Base-by-base conservation (phyloP, 2,113 vertebrate species). In the Phalacrocorax carbo region DNA sequence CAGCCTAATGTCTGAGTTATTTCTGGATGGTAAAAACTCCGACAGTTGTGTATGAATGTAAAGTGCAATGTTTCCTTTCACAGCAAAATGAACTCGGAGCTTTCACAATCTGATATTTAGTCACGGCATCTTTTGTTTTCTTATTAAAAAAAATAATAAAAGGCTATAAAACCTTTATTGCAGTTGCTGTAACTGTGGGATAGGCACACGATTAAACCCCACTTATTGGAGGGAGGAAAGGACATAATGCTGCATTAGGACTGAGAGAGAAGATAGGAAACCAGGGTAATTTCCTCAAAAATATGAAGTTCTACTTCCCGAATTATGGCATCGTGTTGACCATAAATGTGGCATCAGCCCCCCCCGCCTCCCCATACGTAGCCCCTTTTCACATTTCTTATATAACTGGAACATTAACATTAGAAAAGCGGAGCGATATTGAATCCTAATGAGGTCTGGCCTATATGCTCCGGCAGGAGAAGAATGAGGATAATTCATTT, bases 401-500 rank as follows among this genome's bases (percentile, higher is more conserved):
- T 97, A 97, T 98, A 98, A 98, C 97, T 94, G 97, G 96, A 97
- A 94, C 96, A 98, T 98, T 98, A 98, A 97, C 98, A 98, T 98
- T 97, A 98, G 98, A 98, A 98, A 98, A 98, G 98, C 98, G 77
- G 96, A 98, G 95, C 27, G 94, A 97, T 98, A 97, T 76, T 96
- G 98, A 98, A 98, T 98, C 97, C 98, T 98, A 98, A 98, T 98
- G 98, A 98, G 97, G 95, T 95, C 97, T 98, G 97, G 97, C 97
- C 97, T 98, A 95, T 98, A 86, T 86, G 96, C 94, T 98, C 79
- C 21, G 27, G 88, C 94, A 94, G 97, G 92, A 97, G 96, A 98
- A 98, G 98, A 98, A 98, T 97, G 97, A 97, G 97, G 96, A 96
- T 97, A 95, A 98, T 98, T 99, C 99, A 99, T 99, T 99, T 98